These are phyloP conservation scores for Lochmaea capreae DNA, from an alignment of 2,888 invertebrate genomes.

Conservation along the genomic window DNA sequence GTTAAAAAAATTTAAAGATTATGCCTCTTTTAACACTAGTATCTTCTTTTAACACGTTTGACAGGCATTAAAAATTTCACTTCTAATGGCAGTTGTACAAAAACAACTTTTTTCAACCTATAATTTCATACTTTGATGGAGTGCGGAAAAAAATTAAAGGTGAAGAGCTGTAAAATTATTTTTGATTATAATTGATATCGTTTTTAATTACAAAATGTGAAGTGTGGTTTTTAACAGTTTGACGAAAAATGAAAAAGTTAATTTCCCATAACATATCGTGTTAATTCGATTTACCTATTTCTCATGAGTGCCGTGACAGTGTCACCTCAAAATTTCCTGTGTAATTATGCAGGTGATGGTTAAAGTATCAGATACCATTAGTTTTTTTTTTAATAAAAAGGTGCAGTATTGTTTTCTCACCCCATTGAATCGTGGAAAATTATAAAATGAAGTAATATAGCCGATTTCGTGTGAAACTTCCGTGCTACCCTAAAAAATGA, in stretches of 20 bases:
- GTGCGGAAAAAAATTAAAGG: no score
- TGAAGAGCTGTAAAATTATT: no score
- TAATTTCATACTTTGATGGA: no score
- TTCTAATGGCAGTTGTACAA: no score
- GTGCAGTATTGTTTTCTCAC: conserved; percentile 31
- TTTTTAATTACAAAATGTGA: no score
- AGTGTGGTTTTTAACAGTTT: neutral
- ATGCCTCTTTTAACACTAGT: no score
- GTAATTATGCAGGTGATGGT: conserved; percentile 44
- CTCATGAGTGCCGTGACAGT: conserved; percentile 35
- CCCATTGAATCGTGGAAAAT: conserved; percentile 17
- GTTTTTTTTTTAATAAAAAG: conserved; percentile 11
- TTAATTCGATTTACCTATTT: conserved; percentile 31
- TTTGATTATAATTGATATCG: no score
- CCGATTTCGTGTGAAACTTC: conserved; percentile 19
- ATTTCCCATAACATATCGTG: conserved; percentile 42
- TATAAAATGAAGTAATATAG: conserved; percentile 18
- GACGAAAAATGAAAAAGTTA: conserved; percentile 22
- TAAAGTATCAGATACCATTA: conserved; percentile 8
- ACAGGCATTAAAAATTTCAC: no score
- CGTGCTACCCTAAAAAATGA: no score
- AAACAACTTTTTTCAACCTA: no score
- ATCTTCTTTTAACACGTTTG: no score
- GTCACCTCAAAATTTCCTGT: conserved; percentile 43
- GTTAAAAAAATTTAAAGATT: no score